Evolutionary conservation across 2,797 vertebrate species (phyloP).

Genomic region (Picus viridis): DNA sequence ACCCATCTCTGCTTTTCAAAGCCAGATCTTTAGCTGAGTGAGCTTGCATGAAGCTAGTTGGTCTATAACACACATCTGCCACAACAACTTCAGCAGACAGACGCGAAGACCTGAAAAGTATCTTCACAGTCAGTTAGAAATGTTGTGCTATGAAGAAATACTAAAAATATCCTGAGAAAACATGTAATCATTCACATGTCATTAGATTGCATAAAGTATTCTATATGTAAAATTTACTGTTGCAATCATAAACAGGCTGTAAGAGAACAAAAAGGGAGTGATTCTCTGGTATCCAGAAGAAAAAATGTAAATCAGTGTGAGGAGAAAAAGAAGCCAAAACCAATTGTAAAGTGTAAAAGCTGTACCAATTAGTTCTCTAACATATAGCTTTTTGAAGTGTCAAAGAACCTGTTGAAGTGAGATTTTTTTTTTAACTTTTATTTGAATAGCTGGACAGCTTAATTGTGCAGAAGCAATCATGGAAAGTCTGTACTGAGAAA

Average conservation of each 20-base stretch:
- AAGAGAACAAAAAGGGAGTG: constrained; percentile 31
- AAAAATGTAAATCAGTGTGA: constrained; percentile 46
- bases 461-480: constrained; percentile 60
- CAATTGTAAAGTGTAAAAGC: constrained; percentile 59
- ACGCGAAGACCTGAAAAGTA: background rate
- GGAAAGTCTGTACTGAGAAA: background rate
- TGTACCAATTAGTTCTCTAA: constrained; percentile 68
- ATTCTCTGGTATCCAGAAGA: constrained; percentile 25
- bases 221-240: background rate
- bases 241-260: constrained; percentile 9
- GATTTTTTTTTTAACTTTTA: constrained; percentile 60
- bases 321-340: background rate
- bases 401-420: constrained; percentile 60
- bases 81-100: background rate
- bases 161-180: background rate
- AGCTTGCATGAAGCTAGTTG: background rate
- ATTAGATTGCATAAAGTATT: background rate
- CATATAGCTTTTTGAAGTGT: constrained; percentile 59
- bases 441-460: constrained; percentile 40
- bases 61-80: background rate
- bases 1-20: background rate
- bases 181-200: background rate
- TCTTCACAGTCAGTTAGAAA: background rate
- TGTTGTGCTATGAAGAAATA: background rate
- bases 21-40: background rate